These are phyloP conservation scores for Eulemur albifrons DNA, from an alignment of 2,797 vertebrate genomes.

Conservation along the genomic window DNA sequence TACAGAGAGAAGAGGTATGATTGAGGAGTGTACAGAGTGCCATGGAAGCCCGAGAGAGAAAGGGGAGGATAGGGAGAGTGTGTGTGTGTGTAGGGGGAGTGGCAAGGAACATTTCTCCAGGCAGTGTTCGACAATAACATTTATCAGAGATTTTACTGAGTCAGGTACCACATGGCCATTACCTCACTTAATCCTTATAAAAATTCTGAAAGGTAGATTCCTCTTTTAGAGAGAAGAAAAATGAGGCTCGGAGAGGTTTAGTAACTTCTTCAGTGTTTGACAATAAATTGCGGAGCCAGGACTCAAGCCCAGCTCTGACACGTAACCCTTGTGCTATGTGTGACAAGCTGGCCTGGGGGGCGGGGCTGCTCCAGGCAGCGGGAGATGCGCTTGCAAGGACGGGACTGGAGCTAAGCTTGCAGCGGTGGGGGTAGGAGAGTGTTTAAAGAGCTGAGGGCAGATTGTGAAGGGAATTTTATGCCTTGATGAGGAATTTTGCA, in stretches of 20 bases:
- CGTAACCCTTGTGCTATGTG: neutral
- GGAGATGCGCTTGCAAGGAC: neutral
- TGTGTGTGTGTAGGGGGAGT: fast-evolving
- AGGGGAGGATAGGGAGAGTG: fast-evolving
- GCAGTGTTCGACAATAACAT: neutral
- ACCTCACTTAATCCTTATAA: neutral
- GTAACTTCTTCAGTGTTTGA: neutral
- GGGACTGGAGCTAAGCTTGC: neutral
- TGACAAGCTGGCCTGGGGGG: fast-evolving
- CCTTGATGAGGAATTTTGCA: neutral
- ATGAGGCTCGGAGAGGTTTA: neutral
- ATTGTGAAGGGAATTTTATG: neutral
- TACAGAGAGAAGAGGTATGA: neutral
- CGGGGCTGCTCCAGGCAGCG: neutral
- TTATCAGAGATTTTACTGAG: neutral
- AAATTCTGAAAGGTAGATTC: neutral
- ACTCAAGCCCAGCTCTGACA: neutral
- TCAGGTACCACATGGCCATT: neutral
- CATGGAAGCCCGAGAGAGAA: neutral
- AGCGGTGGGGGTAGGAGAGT: neutral
- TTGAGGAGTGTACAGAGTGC: neutral
- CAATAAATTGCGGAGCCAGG: neutral
- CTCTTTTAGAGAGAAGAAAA: neutral
- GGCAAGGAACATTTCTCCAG: neutral
- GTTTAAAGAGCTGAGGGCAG: neutral